These are phyloP conservation scores for Fragum sueziense DNA, from an alignment of 2,888 invertebrate genomes.

Conservation along the genomic window DNA sequence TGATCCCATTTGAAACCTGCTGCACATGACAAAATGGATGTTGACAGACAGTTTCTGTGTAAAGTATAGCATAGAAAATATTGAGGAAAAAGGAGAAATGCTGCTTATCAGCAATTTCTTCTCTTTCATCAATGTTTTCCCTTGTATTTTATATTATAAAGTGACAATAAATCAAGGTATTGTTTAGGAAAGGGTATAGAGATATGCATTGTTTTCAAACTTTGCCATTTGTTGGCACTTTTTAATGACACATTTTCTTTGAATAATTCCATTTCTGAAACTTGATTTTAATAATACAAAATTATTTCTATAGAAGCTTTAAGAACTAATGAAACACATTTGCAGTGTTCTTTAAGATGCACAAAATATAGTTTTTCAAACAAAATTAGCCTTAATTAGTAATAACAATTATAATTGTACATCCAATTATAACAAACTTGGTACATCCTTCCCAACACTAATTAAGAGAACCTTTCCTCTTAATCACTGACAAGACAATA, in stretches of 20 bases:
- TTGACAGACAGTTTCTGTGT: neutral
- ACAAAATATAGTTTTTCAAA: no score
- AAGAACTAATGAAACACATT: no score
- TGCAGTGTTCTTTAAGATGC: no score
- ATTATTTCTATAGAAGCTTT: no score
- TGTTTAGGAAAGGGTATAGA: no score
- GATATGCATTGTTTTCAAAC: no score
- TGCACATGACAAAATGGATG: neutral
- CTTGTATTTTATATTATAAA: no score
- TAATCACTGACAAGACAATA: neutral
- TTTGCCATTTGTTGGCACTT: no score
- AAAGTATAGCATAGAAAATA: neutral
- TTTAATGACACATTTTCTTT: no score
- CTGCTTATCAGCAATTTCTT: neutral
- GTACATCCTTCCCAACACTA: slow-evolving; percentile 12
- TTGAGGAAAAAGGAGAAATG: slow-evolving; percentile 5
- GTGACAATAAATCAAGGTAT: no score
- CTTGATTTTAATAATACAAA: no score
- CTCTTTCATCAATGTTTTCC: neutral
- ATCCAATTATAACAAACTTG: slow-evolving; percentile 4
- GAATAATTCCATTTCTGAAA: no score
- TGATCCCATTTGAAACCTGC: neutral
- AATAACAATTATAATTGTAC: neutral
- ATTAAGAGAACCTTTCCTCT: slow-evolving; percentile 7
- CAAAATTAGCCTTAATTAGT: neutral